Conservation (phyloP, 2,797 vertebrate species). For the Linurgus olivaceus region DNA sequence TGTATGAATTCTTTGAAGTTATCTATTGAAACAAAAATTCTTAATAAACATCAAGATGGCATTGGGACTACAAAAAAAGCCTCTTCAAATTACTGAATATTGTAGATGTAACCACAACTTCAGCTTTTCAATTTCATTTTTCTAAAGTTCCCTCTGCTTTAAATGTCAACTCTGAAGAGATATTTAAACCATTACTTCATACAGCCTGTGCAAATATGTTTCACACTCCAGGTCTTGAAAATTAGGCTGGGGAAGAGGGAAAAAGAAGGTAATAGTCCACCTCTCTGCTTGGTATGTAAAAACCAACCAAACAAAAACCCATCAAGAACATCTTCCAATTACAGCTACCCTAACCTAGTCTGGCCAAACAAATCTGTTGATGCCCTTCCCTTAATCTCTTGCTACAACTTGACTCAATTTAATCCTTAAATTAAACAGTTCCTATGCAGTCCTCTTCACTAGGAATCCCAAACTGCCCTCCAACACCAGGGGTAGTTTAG, state of each 20-base stretch:
- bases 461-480: background rate
- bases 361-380: background rate
- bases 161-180: background rate
- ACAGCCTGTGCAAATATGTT: background rate
- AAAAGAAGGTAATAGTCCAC: background rate
- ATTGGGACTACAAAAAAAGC: background rate
- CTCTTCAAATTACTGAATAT: background rate
- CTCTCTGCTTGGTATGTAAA: background rate
- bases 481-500: background rate
- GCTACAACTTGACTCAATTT: background rate
- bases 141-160: background rate
- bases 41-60: background rate
- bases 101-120: background rate
- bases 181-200: background rate
- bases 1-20: background rate
- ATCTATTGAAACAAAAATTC: background rate
- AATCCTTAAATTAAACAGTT: background rate
- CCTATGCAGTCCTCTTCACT: background rate
- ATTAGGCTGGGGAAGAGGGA: background rate
- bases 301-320: background rate
- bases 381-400: background rate
- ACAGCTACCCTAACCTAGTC: background rate
- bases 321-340: background rate
- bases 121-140: background rate
- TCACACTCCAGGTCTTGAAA: background rate